Evolutionary conservation across 2,797 vertebrate genomes (phyloP).

Genomic region (Erethizon dorsatum): DNA sequence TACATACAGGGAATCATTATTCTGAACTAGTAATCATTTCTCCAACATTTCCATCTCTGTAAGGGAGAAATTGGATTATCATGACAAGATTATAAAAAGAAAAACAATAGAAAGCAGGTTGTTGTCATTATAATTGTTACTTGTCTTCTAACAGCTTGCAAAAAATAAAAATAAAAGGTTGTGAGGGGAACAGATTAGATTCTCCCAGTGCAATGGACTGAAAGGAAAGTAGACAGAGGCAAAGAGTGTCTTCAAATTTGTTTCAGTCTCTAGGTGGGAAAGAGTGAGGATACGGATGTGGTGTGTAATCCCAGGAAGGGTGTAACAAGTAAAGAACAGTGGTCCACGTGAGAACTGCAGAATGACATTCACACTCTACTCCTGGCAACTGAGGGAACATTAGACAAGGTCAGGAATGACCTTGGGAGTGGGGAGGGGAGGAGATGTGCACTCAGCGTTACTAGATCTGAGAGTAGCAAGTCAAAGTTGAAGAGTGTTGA

Average conservation of each 20-base stretch:
- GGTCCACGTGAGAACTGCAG: fast-evolving
- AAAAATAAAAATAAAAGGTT: neutral
- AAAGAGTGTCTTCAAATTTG: neutral
- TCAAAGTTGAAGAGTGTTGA: fast-evolving
- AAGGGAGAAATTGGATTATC: neutral
- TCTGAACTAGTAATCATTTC: neutral
- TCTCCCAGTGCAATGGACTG: fast-evolving
- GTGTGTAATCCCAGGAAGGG: neutral
- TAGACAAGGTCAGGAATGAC: neutral
- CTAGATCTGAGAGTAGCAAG: neutral
- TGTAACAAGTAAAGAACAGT: neutral
- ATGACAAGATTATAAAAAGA: slow-evolving; percentile 2
- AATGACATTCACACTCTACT: too few species aligned
- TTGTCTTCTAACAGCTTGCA: neutral
- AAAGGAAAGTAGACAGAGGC: neutral
- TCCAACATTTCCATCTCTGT: neutral
- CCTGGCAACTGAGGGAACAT: too few species aligned
- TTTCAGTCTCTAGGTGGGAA: neutral
- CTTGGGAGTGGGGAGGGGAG: fast-evolving
- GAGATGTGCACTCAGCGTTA: too few species aligned
- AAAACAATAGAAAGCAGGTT: neutral
- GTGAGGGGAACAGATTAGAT: neutral
- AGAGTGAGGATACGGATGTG: neutral
- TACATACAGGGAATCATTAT: neutral
- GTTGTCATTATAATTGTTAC: neutral